Evolutionary conservation across 2,797 vertebrate genomes (phyloP).

Genomic region (Darevskia nairensis): DNA sequence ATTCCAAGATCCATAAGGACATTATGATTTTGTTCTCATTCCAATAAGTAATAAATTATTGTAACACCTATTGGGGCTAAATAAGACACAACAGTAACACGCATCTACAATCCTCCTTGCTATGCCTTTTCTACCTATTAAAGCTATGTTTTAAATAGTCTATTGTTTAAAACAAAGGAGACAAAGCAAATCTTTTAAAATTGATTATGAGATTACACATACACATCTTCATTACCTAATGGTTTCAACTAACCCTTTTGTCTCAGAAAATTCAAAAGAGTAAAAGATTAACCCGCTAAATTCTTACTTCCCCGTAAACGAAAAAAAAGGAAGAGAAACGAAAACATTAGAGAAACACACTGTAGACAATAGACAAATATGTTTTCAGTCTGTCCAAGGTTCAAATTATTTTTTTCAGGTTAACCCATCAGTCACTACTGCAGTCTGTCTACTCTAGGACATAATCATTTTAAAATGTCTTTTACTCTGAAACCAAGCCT

Average conservation of each 20-base stretch:
- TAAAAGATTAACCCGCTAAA: constrained; percentile 44
- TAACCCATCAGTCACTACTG: constrained; percentile 46
- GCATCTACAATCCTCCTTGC: constrained; percentile 7
- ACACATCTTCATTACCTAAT: constrained; percentile 43
- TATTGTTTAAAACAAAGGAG: constrained; percentile 65
- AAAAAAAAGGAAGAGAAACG: constrained; percentile 36
- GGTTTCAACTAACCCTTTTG: constrained; percentile 52
- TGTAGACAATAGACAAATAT: constrained; percentile 41
- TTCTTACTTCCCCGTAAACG: constrained; percentile 43
- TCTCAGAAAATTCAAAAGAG: constrained; percentile 39
- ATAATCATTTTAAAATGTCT: constrained; percentile 36
- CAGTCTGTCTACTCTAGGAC: constrained; percentile 40
- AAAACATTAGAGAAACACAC: constrained; percentile 40
- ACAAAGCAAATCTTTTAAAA: constrained; percentile 60
- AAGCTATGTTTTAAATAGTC: constrained; percentile 62
- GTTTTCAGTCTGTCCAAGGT: constrained; percentile 3
- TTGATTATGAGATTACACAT: constrained; percentile 61
- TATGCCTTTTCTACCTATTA: constrained; percentile 36
- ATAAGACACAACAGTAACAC: constrained; percentile 40
- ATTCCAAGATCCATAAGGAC: constrained; percentile 72
- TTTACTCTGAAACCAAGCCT: constrained; percentile 50
- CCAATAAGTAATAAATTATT: constrained; percentile 72
- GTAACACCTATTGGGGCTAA: constrained; percentile 63
- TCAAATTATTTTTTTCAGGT: constrained; percentile 50
- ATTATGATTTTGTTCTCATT: constrained; percentile 74